Evolutionary conservation across 2,888 invertebrate species (phyloP), one percentile per base, ranked within the genome.

Genomic region (Antitype chi): DNA sequence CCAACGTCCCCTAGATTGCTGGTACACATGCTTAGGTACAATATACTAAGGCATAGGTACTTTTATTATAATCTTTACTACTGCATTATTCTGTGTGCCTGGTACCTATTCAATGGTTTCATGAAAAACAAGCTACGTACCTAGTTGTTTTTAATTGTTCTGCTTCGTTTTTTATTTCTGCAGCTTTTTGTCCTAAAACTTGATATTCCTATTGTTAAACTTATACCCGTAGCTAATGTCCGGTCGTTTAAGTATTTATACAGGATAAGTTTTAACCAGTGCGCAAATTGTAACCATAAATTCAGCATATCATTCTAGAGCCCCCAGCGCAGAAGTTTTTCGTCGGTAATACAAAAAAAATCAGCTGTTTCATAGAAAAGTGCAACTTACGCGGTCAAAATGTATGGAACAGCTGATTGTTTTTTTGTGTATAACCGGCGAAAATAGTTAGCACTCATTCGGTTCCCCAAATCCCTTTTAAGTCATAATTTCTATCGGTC

Each of bases 101-200:
- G 49, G 80, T 81, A 84, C 53, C 9, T 38, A 59, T 74, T 81
- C 66, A 69, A 43, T 38, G 62, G 62, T 23, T 69, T 7, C 32
- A 62, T 74, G 59, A 53, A 70, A 60, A 79, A 55, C 49, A 70
- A 67, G 17, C 23, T n/a, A n/a, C n/a, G n/a, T n/a, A n/a, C n/a
- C n/a, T 23, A n/a, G 23, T 68, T 60, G 2, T 57, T 52, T 60
- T 74, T 69, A 2, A 20, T 28, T 25, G n/a, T 67, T 59, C 52
- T 52, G n/a, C 32, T n/a, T 17, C 8, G 6, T 23, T 60, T 25
- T 28, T 28, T 57, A 9, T 53, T 49, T 59, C 32, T 57, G 8
- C 11, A 25, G 17, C 17, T n/a, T n/a, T 57, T n/a, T 5, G 15
- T n/a, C 15, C 1, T n/a, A 9, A 13, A 8, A 25, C 2, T 53